phyloP scores from a whole-genome alignment of 2,113 vertebrate species.

The Ursus arctos region DNA sequence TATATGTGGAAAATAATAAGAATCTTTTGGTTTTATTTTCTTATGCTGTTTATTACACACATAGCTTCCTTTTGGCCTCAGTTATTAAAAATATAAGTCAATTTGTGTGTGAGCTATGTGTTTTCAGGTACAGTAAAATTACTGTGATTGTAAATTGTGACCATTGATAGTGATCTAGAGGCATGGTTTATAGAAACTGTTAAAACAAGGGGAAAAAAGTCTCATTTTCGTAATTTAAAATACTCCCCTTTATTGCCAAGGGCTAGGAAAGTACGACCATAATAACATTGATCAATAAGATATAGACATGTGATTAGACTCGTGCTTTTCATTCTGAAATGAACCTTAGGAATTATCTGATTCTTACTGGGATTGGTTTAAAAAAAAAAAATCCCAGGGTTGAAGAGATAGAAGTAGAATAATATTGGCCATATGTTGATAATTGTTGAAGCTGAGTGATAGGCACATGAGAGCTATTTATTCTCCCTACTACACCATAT shows the following conservation, averaged over 20 bases:
- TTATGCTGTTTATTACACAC: not conserved
- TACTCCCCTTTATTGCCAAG: not conserved
- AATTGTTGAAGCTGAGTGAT: not conserved
- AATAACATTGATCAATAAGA: not conserved
- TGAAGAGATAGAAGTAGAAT: not conserved
- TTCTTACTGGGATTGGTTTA: not conserved
- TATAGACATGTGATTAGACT: not conserved
- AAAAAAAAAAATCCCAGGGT: not conserved
- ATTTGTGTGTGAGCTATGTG: not conserved
- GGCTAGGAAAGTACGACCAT: not conserved
- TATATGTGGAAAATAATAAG: conserved; percentile 8
- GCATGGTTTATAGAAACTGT: not conserved
- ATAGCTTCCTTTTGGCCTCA: not conserved
- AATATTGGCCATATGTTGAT: not conserved
- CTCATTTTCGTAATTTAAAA: conserved; percentile 40
- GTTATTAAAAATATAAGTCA: not conserved
- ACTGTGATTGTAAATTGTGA: not conserved
- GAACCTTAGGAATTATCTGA: not conserved
- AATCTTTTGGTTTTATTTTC: not conserved
- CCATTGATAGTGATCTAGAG: not conserved
- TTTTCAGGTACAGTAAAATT: not conserved
- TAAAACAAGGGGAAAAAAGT: not conserved
- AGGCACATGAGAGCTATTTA: not conserved
- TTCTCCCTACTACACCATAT: not conserved
- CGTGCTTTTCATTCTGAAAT: conserved; percentile 19